Conservation (phyloP, 2,113 vertebrate species). For the Aegotheles bennettii region DNA sequence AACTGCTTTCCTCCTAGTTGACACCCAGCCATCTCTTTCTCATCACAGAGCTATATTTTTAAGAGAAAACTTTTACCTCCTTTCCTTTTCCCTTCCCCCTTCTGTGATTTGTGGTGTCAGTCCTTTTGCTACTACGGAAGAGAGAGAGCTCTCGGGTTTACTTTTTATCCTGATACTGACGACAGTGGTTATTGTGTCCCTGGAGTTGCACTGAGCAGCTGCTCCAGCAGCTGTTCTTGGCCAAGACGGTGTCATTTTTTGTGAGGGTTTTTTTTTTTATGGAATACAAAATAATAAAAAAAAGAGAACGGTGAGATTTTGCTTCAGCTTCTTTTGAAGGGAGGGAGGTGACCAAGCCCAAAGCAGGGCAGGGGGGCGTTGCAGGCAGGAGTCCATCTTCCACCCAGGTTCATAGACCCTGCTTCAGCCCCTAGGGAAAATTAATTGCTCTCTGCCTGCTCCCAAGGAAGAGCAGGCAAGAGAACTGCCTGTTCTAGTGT, state of each 20-base stretch:
- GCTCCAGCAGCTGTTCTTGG: background rate
- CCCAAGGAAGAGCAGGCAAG: background rate
- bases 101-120: constrained; percentile 30
- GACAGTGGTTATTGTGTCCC: background rate
- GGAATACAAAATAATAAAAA: constrained; percentile 11
- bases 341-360: background rate
- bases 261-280: constrained; percentile 35
- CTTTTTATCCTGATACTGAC: constrained; percentile 28
- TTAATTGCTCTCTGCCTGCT: background rate
- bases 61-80: constrained; percentile 6
- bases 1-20: constrained; percentile 15
- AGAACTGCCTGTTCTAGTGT: accelerated
- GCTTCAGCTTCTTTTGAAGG: background rate
- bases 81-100: background rate
- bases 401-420: background rate
- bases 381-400: background rate
- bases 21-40: background rate
- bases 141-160: background rate
- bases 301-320: background rate
- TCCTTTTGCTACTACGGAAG: constrained; percentile 35
- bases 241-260: background rate
- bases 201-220: constrained; percentile 44
- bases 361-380: background rate
- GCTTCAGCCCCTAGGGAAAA: background rate
- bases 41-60: constrained; percentile 44